Evolutionary conservation across 2,113 vertebrate species (phyloP), one percentile per base, ranked within the genome.

Genomic region (Ictidomys tridecemlineatus): DNA sequence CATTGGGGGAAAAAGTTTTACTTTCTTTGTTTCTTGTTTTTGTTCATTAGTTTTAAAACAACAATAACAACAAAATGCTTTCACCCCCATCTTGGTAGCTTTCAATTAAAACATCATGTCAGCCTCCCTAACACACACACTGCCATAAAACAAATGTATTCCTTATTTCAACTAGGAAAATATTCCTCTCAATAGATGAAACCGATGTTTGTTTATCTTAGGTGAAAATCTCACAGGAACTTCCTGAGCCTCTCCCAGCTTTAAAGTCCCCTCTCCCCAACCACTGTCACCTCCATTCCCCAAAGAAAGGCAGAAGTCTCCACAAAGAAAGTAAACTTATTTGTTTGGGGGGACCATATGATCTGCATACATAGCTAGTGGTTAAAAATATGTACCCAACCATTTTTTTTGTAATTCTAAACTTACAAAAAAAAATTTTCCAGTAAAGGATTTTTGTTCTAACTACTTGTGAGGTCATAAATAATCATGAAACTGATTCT

Each of bases 401-500:
- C 73, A 86, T 83, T n/a, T n/a, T n/a, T n/a, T n/a, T n/a, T n/a
- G 53, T 83, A 58, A 95, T 65, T 88, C 78, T 89, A n/a, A 94
- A 89, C 53, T 28, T 48, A 37, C 63, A 69, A 67, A 61, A 24
- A 61, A 61, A 63, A 63, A 63, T 28, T 63, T 95, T 70, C 30
- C 96, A 51, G 56, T 93, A 45, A 85, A 88, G 79, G 53, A 85
- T 32, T 89, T 83, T 96, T 95, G 61, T 48, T 96, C 13, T 92
- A 24, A 89, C 83, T 94, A 34, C 83, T 80, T 67, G 72, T 93
- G 45, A 63, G 67, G 61, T 96, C 45, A 13, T 85, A 94, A 93
- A 83, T 95, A 95, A 92, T 97, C 87, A 78, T 74, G 89, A 96
- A 97, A 96, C 63, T 95, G 45, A 91, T 74, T 96, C 37, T 48